Evolutionary conservation across 1,140 invertebrate species (phyloP), one percentile per base, ranked within the genome.

Genomic region (Neotoxoptera formosana): DNA sequence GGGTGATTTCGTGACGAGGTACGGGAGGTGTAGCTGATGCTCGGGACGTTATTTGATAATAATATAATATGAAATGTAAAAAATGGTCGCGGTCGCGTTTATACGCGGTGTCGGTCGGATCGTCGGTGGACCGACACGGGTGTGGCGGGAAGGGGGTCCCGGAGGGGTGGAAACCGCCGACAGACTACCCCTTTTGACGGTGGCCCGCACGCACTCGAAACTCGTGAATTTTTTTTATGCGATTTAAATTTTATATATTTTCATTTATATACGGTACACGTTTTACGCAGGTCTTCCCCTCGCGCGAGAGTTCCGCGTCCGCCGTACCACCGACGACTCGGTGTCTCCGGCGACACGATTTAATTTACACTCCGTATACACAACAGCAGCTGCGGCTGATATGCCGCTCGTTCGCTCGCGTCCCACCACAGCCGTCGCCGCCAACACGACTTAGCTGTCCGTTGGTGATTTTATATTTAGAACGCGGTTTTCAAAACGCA

Each of bases 391-490:
- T 51, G 87, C 30, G 17, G 30, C 47, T 48, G 47, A 76, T 76
- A 76, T 76, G 48, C 47, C 23, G 23, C 48, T 34, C 48, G 87
- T n/a, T 87, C 34, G 47, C 48, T 30, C 56, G 90, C n/a, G 34
- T 53, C 30, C 48, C 53, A 67, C 89, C 53, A 41, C 56, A 76
- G n/a, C 60, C 60, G 60, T 76, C 21, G 51, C 2, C 87, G 47
- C n/a, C 48, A 48, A 89, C 48, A 34, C 34, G 87, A 53, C n/a
- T 89, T 89, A n/a, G 25, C 25, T 36, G 56, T 76, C 90, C 90
- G 67, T 91, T 83, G 90, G 45, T 47, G 60, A 86, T 84, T 93
- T 86, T 93, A 93, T 86, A 93, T 93, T 93, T 93, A 93, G 91
- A 93, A 93, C 81, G 91, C n/a, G 48, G 81, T 93, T 93, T 93